These are phyloP conservation scores for Pseudomyrmex gracilis DNA, from an alignment of 1,140 invertebrate genomes.

Conservation along the genomic window DNA sequence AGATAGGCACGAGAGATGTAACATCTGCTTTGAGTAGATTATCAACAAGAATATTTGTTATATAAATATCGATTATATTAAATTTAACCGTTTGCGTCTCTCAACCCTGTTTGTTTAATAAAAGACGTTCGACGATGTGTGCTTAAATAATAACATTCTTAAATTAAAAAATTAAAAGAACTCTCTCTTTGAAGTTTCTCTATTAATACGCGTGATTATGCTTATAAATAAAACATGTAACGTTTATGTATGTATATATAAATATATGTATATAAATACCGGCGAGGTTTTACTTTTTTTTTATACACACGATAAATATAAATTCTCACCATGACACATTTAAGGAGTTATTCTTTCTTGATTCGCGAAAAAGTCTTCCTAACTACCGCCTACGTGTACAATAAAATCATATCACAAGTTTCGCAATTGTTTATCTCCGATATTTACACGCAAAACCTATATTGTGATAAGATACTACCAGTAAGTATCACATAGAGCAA, in stretches of 20 bases:
- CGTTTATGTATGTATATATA: not conserved
- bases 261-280: not conserved
- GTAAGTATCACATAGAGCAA: conserved; percentile 74
- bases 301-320: conserved; percentile 23
- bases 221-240: not conserved
- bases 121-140: not conserved
- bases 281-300: too few species aligned
- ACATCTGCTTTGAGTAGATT: conserved; percentile 1
- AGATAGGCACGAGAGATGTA: conserved; percentile 21
- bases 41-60: conserved; percentile 7
- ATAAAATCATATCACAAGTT: conserved; percentile 72
- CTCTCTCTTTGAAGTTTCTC: not conserved
- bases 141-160: not conserved
- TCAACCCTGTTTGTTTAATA: not conserved
- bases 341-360: conserved; percentile 44
- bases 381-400: conserved; percentile 56
- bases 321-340: conserved; percentile 51
- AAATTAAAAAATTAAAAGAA: not conserved
- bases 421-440: conserved; percentile 44
- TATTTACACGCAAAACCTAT: conserved; percentile 47
- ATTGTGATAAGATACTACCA: conserved; percentile 65
- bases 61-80: not conserved
- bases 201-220: not conserved
- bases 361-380: conserved; percentile 63
- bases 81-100: conserved; percentile 15